Base-by-base conservation (phyloP, 2,113 vertebrate genomes). In the Catagonus wagneri region DNA sequence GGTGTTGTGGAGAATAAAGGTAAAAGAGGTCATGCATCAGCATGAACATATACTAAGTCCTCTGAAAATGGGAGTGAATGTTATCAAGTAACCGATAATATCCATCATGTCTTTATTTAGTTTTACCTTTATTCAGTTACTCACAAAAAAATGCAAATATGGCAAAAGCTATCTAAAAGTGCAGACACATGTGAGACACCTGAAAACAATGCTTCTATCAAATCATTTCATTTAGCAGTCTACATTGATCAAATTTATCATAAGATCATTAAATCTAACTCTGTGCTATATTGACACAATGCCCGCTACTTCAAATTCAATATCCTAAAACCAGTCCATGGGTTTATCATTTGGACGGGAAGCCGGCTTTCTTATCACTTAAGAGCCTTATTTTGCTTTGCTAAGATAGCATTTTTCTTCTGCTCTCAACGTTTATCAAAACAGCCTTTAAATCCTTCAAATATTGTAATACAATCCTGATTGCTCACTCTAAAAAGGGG, bases 351-450 rank as follows among this genome's bases (percentile, higher is more conserved):
- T 74, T 85, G 78, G 76, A 88, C 78, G 52, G 13, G 36, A 96
- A 68, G n/a, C n/a, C 76, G 50, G 22, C 14, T 84, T 15, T 61
- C 39, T 90, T 69, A 56, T n/a, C 32, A 69, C 69, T 83, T 92
- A 83, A 75, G 29, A 44, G 20, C 25, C 75, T 71, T 76, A 23
- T 65, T 94, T 96, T 44, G 56, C 44, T 94, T 86, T 94, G 17
- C 19, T 89, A 94, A 95, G 76, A 86, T 27, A 78, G 68, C 22
- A 27, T 88, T 92, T 85, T 92, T 80, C 75, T 92, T 85, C 52
- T 89, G 68, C 63, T 96, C 96, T 96, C 81, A 91, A 97, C 52
- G 88, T 94, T 72, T 83, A 71, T 93, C 83, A 93, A 96, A 69
- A 71, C 4, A 85, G 58, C 10, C 29, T 96, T 93, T 74, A 95